Evolutionary conservation across 1,140 invertebrate species (phyloP), one percentile per base, ranked within the genome.

Genomic region (Gryon sp.): DNA sequence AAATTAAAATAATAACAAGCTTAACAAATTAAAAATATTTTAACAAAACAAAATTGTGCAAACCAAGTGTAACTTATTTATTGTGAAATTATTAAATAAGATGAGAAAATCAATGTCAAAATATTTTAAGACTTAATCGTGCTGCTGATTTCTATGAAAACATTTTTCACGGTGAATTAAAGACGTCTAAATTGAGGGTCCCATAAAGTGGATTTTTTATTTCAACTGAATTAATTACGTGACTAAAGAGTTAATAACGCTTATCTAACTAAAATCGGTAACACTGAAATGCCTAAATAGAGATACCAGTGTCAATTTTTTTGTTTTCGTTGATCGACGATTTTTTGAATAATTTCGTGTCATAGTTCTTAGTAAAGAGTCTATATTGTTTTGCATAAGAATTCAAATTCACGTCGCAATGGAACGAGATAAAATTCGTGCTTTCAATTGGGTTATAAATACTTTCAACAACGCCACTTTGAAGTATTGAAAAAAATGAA

Each of bases 401-500:
- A 73, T 63, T 55, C 19, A 14, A 41, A 52, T 45, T 36, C 46
- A 48, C 22, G 59, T 38, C n/a, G n/a, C n/a, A n/a, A n/a, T n/a
- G n/a, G n/a, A n/a, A n/a, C n/a, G n/a, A n/a, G n/a, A 6, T 32
- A 9, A 9, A 32, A n/a, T 12, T 34, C 8, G 15, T 14, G 19
- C 28, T 18, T 72, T 32, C 38, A 46, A 57, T 48, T 22, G 32
- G 36, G 15, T 12, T 63, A 55, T 55, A 63, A 48, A 73, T 63
- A 73, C 63, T 73, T 63, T 63, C 50, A 63, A 57, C 46, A 38
- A 45, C 34, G 20, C 15, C n/a, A 8, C 28, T 40, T 48, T 63
- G 40, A 59, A 36, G 43, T 43, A 34, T 50, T 50, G 46, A 55
- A 65, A 73, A 65, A 59, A 65, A 66, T 74, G 45, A 60, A 41